These are phyloP conservation scores for Ctena decussata DNA, from an alignment of 2,888 invertebrate species.

Conservation along the genomic window DNA sequence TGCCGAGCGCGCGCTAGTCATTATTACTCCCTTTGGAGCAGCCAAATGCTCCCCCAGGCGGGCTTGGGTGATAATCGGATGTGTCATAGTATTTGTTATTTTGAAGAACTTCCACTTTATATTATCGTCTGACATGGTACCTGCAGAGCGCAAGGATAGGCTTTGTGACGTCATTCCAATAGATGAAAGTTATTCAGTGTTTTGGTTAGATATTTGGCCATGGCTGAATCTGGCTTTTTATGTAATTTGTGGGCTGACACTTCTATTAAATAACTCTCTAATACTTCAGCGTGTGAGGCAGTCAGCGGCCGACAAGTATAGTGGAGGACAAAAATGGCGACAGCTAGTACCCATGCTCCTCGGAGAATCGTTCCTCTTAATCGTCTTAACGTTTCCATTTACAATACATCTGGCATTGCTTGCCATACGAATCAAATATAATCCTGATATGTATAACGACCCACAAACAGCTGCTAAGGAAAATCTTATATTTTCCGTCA, in stretches of 20 bases:
- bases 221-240: slow-evolving; percentile 73
- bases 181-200: slow-evolving; percentile 57
- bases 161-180: slow-evolving; percentile 74
- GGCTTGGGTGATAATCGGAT: slow-evolving; percentile 66
- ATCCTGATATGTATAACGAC: slow-evolving; percentile 60
- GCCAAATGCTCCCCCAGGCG: slow-evolving; percentile 63
- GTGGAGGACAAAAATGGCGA: slow-evolving; percentile 54
- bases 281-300: slow-evolving; percentile 67
- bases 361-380: slow-evolving; percentile 72
- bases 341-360: slow-evolving; percentile 76
- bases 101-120: slow-evolving; percentile 74
- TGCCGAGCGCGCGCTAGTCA: slow-evolving; percentile 74
- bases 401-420: slow-evolving; percentile 67
- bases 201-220: slow-evolving; percentile 73
- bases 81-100: slow-evolving; percentile 62
- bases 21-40: slow-evolving; percentile 72
- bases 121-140: slow-evolving; percentile 70
- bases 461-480: slow-evolving; percentile 58
- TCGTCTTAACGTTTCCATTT: slow-evolving; percentile 77
- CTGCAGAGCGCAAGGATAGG: slow-evolving; percentile 62
- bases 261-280: slow-evolving; percentile 73
- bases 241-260: slow-evolving; percentile 66
- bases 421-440: slow-evolving; percentile 58
- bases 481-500: slow-evolving; percentile 71
- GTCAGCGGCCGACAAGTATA: slow-evolving; percentile 54